Conservation (phyloP, 2,797 vertebrate genomes). For the Microctenopoma steveboyesi region DNA sequence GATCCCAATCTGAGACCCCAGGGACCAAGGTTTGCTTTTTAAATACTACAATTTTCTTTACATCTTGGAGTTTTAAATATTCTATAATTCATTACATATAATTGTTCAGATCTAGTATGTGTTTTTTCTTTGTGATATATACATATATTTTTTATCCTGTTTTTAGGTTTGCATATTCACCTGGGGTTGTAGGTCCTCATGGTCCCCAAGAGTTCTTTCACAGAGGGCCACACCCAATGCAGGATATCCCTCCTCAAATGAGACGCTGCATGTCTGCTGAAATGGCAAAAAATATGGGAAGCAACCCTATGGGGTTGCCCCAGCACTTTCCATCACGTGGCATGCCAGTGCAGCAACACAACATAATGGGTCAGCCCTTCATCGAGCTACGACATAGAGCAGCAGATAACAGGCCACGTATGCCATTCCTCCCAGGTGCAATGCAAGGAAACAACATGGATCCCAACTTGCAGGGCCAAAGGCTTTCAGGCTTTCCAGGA, state of each 20-base stretch:
- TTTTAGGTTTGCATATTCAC: slow-evolving; percentile 89
- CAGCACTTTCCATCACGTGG: slow-evolving; percentile 89
- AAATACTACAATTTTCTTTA: slow-evolving; percentile 1
- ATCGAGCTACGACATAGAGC: slow-evolving; percentile 94
- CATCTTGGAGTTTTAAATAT: background rate
- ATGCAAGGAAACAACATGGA: slow-evolving; percentile 84
- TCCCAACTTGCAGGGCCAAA: slow-evolving; percentile 80
- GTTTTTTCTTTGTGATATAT: background rate
- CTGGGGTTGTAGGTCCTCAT: slow-evolving; percentile 84
- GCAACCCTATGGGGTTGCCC: slow-evolving; percentile 81
- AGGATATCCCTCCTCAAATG: slow-evolving; percentile 89
- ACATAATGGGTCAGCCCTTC: slow-evolving; percentile 95
- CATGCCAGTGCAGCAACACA: slow-evolving; percentile 93
- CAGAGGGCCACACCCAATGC: slow-evolving; percentile 88
- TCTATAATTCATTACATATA: background rate
- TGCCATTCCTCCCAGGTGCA: slow-evolving; percentile 82
- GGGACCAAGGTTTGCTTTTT: slow-evolving; percentile 88
- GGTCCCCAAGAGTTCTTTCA: slow-evolving; percentile 89
- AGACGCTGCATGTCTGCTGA: slow-evolving; percentile 91
- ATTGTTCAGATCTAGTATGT: background rate
- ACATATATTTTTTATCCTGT: slow-evolving; percentile 2
- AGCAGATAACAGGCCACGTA: slow-evolving; percentile 88
- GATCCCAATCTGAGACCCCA: slow-evolving; percentile 89
- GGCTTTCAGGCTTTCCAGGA: slow-evolving; percentile 82
- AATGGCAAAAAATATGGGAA: slow-evolving; percentile 85